A percentile compares a stretch with the other conserved stretches of the same genome.
phyloP scores from a whole-genome alignment of 2,113 vertebrate genomes.

The Mormyrus lacerda region DNA sequence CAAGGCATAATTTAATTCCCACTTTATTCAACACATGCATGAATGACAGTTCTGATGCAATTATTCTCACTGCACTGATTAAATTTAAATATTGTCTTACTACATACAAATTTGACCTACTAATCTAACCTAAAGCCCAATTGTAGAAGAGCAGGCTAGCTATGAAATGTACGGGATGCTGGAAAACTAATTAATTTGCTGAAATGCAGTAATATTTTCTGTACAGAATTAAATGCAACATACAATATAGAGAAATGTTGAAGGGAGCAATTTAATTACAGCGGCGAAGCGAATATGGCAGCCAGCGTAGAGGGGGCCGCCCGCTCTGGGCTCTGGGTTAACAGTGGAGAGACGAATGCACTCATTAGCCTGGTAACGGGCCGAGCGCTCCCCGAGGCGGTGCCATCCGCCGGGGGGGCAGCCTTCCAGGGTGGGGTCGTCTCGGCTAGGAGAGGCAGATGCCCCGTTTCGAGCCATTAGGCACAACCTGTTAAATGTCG shows the following conservation, averaged over 20 bases:
- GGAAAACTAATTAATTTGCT: background rate
- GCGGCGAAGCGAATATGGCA: slow-evolving; percentile 26
- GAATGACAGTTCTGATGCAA: slow-evolving; percentile 5
- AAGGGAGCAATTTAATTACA: background rate
- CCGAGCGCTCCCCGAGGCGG: slow-evolving; percentile 31
- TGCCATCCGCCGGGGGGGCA: slow-evolving; percentile 32
- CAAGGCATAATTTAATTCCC: background rate
- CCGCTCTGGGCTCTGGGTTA: slow-evolving; percentile 31
- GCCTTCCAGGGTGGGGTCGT: slow-evolving; percentile 34
- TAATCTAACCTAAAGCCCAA: slow-evolving; percentile 1
- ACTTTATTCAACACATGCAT: slow-evolving; percentile 1
- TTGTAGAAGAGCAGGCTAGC: background rate
- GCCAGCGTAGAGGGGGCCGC: slow-evolving; percentile 26
- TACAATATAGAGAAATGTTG: background rate
- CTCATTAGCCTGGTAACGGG: slow-evolving; percentile 33
- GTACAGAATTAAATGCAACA: background rate
- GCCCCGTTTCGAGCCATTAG: slow-evolving; percentile 64
- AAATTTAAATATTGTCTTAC: slow-evolving; percentile 9
- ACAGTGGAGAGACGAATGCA: slow-evolving; percentile 34
- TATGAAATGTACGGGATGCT: background rate
- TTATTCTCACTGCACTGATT: slow-evolving; percentile 5
- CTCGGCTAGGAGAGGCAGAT: slow-evolving; percentile 53
- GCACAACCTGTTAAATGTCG: slow-evolving; percentile 64
- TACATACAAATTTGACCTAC: background rate
- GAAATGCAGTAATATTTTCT: background rate